Base-by-base conservation (phyloP, 2,888 invertebrate genomes). In the Drosophila bunnanda region DNA sequence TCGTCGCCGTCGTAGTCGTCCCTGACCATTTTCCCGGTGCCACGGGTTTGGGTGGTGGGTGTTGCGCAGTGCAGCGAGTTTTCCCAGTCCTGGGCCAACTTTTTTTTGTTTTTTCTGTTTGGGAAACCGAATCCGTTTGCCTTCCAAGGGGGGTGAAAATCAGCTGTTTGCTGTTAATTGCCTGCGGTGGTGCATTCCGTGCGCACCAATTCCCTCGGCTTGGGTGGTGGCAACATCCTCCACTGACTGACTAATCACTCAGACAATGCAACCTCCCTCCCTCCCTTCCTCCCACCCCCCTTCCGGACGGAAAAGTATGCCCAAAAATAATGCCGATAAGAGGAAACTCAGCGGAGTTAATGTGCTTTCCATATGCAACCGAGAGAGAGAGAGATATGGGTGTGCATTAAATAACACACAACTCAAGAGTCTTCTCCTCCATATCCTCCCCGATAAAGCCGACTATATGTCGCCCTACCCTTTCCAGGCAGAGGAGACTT, bases 1-100 rank as follows among this genome's bases (percentile, higher is more conserved):
- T 41, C 41, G 7, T 4, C 25, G 25, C 4, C 25, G 25, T 25
- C 25, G 25, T n/a, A n/a, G n/a, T 41, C 22, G 32, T 52, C 34
- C 34, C 34, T 34, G 34, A 48, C 48, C 48, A 48, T 32, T 48
- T 32, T 34, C 5, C 15, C 43, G 15, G 20, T n/a, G 25, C 22
- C 3, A 6, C 15, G 28, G 30, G 32, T 25, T 38, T 61, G 72
- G 60, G 77, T 80, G 64, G 77, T 80, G 76, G 60, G 43, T 50
- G 41, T 50, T 9, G 67, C 36, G 20, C 39, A 39, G 22, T 60
- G 39, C 39, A 55, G 59, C 17, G 43, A 22, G 20, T 10, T 34
- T n/a, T 20, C 17, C 43, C 28, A 60, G 55, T 68, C 77, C 77
- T 82, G 85, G 88, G 82, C 41, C 76, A 81, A 73, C 64, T 62